Evolutionary conservation across 2,797 vertebrate genomes (phyloP), one percentile per base, ranked within the genome.

Genomic region (Naso thynnoides): DNA sequence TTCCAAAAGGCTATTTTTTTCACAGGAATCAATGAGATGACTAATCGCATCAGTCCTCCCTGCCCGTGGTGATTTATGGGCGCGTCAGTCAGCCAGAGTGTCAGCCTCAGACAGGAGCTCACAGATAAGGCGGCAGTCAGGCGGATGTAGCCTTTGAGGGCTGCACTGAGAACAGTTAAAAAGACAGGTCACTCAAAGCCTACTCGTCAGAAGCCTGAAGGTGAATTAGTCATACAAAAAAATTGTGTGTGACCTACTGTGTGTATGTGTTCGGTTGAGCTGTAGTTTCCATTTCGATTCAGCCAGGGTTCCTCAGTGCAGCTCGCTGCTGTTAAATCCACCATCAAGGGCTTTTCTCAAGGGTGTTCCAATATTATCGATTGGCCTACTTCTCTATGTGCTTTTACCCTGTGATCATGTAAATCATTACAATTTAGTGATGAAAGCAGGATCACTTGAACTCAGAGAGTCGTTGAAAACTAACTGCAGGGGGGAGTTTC

Each of bases 11-110:
- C 86, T 84, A 84, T 89, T 87, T 89, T 82, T 89, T 91, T 75
- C 71, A 31, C 76, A 57, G 83, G 80, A 93, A 94, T 94, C 93
- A 93, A 94, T 95, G 92, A 92, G 88, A 93, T 94, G 94, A 95
- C 90, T 95, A 93, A 94, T 94, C 78, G 85, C 91, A 91, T 94
- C 92, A 91, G 90, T 94, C 92, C 89, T 81, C 57, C 67, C 68
- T 81, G 82, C 87, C 88, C 29, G 44, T 57, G 7, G 82, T 95
- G 93, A 94, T 93, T 93, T 94, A 95, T 95, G 92, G 84, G 78
- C 64, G 79, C 82, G 87, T 93, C 93, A 91, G 81, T 92, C 86
- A 88, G 86, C 82, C 61, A 24, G 78, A 84, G 89, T 93, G 90
- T 92, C 88, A 81, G 85, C 24, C 64, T 42, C 71, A 82, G 90